Base-by-base conservation (phyloP, 2,888 invertebrate species). In the Gari tellinella region DNA sequence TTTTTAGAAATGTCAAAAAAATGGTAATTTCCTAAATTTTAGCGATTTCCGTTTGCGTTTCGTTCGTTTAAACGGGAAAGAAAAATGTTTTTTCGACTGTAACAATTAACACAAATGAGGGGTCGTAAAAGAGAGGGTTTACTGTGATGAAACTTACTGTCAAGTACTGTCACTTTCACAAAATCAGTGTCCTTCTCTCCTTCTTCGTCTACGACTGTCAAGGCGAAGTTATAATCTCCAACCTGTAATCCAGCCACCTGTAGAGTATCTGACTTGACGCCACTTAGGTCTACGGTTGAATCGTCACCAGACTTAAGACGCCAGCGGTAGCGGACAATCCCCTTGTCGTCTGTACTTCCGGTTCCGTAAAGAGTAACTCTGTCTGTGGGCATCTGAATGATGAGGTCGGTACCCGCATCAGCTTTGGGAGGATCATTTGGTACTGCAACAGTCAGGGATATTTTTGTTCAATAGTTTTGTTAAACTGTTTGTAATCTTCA, bases 341-440 rank as follows among this genome's bases (percentile, higher is more conserved):
- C 55, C 14, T 61, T 46, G 23, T 75, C 75, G 40, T 75, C 75
- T 5, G 61, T 37, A 12, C 63, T 63, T 19, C 17, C 17, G 12
- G 31, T 31, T 4, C 75, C 75, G 38, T 65, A 38, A 7, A 75
- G 51, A 25, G 60, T 58, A 0, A 69, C 53, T 10, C 17, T 25
- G 21, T 55, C 46, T 2, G 37, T 40, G 3, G 69, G 75, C 12
- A 62, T 17, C 25, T 62, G 65, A 2, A 64, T 52, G 3, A 15
- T 37, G 1, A 70, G 49, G 31, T 75, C 75, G 19, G 19, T 23
- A 17, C 75, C 75, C 46, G 75, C 75, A 38, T 74, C 51, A 17
- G 74, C 74, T 15, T 58, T 45, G 3, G 75, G 75, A n/a, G 75
- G 75, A 3, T 51, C 21, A 51, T 68, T 64, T 38, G 31, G 64